phyloP scores from a whole-genome alignment of 2,797 vertebrate genomes.

The Mus caroli region DNA sequence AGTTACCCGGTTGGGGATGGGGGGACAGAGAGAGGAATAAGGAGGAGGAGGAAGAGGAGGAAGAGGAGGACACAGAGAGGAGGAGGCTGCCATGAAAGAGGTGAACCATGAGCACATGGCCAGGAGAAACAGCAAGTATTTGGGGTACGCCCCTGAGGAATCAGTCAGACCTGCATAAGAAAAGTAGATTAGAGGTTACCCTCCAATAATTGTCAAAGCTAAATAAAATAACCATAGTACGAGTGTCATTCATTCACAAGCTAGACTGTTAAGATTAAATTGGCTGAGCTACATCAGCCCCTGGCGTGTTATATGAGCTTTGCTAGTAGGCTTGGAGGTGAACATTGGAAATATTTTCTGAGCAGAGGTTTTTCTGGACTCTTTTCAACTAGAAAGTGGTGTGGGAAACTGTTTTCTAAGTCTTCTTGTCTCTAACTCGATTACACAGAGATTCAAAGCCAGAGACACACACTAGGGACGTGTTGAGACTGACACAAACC shows the following conservation, averaged over 20 bases:
- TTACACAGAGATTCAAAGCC: neutral
- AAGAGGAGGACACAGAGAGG: neutral
- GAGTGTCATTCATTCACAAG: neutral
- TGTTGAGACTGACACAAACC: fast-evolving
- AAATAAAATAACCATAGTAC: neutral
- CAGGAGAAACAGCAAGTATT: neutral
- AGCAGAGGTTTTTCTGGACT: neutral
- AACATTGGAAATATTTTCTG: neutral
- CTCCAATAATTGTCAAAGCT: neutral
- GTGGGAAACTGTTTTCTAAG: neutral
- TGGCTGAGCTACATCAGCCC: no score
- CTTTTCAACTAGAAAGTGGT: neutral
- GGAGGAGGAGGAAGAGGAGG: no score
- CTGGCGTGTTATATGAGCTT: neutral
- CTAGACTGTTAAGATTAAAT: neutral
- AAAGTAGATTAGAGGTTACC: neutral
- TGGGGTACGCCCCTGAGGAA: neutral
- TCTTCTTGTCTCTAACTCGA: neutral
- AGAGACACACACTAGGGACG: neutral
- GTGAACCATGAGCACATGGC: neutral
- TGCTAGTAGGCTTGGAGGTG: neutral
- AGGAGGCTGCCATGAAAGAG: neutral
- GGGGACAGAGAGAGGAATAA: no score
- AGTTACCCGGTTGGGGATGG: neutral
- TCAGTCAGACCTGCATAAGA: neutral